Conservation (phyloP, 2,797 vertebrate genomes). For the Okamejei kenojei region DNA sequence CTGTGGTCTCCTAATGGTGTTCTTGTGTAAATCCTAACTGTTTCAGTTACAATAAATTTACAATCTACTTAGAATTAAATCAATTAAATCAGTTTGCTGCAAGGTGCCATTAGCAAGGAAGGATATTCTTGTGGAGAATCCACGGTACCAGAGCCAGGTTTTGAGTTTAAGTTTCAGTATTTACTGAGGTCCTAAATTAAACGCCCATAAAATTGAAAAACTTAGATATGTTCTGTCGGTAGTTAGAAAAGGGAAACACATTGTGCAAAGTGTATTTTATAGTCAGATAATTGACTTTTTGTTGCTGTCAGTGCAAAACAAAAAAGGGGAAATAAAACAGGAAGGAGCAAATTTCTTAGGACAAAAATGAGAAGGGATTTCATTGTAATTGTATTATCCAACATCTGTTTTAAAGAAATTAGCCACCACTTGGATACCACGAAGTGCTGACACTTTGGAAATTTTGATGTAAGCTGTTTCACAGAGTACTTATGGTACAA, state of each 20-base stretch:
- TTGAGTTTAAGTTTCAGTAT: not conserved
- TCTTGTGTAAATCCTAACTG: not conserved
- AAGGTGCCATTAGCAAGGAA: not conserved
- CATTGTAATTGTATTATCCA: slow-evolving; percentile 24
- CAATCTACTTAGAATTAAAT: not conserved
- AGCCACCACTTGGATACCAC: slow-evolving; percentile 19
- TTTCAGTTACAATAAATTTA: not conserved
- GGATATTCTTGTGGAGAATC: not conserved
- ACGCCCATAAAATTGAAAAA: not conserved
- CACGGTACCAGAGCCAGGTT: not conserved
- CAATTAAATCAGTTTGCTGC: not conserved
- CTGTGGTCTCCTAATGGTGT: no score
- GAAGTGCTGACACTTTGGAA: slow-evolving; percentile 22
- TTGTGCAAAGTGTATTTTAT: slow-evolving; percentile 33
- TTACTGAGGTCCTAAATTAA: not conserved
- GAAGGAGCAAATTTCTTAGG: slow-evolving; percentile 33
- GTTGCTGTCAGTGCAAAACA: slow-evolving; percentile 37
- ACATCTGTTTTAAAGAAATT: slow-evolving; percentile 33
- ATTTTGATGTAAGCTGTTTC: slow-evolving; percentile 23
- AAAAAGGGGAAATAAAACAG: slow-evolving; percentile 38
- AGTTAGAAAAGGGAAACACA: slow-evolving; percentile 28
- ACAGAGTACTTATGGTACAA: not conserved
- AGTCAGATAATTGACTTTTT: slow-evolving; percentile 25
- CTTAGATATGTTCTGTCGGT: slow-evolving; percentile 5
- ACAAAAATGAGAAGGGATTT: slow-evolving; percentile 36